Conservation (phyloP, 2,888 invertebrate genomes). For the Hypomecis punctinalis region DNA sequence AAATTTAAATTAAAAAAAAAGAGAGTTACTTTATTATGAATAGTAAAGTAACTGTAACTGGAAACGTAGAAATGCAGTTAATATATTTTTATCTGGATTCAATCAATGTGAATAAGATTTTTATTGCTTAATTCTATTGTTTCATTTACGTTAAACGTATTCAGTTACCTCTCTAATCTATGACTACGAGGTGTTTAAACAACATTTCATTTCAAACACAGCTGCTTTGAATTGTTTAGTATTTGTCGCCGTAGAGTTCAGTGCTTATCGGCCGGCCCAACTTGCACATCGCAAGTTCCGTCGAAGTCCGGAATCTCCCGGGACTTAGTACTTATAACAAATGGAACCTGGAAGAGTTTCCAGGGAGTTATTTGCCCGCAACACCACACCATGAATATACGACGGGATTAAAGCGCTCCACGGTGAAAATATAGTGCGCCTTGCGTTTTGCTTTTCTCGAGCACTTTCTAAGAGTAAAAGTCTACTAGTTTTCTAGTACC, state of each 20-base stretch:
- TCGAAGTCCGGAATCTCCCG: constrained; percentile 56
- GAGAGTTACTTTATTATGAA: not conserved
- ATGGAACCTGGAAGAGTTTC: constrained; percentile 70
- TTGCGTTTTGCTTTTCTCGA: constrained; percentile 53
- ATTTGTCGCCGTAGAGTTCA: constrained; percentile 37
- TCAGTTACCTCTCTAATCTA: constrained; percentile 15
- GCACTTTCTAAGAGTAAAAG: constrained; percentile 53
- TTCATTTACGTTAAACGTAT: constrained; percentile 28
- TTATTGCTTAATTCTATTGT: constrained; percentile 43
- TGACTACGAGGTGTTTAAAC: constrained; percentile 7
- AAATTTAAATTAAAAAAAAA: too few relatives aligned
- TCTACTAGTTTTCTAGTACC: constrained; percentile 47
- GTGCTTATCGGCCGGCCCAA: constrained; percentile 50
- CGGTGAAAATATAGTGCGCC: constrained; percentile 60
- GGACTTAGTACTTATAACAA: constrained; percentile 74
- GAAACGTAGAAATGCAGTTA: constrained; percentile 10
- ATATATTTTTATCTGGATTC: constrained; percentile 37
- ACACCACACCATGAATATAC: constrained; percentile 68
- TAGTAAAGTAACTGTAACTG: not conserved
- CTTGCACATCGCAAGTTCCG: constrained; percentile 54
- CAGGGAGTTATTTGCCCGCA: constrained; percentile 68
- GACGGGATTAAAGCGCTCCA: constrained; percentile 72
- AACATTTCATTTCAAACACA: constrained; percentile 21
- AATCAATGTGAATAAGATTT: constrained; percentile 38
- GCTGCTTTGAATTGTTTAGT: constrained; percentile 37